phyloP scores from a whole-genome alignment of 2,113 vertebrate genomes.

The Dolichotis patagonum region DNA sequence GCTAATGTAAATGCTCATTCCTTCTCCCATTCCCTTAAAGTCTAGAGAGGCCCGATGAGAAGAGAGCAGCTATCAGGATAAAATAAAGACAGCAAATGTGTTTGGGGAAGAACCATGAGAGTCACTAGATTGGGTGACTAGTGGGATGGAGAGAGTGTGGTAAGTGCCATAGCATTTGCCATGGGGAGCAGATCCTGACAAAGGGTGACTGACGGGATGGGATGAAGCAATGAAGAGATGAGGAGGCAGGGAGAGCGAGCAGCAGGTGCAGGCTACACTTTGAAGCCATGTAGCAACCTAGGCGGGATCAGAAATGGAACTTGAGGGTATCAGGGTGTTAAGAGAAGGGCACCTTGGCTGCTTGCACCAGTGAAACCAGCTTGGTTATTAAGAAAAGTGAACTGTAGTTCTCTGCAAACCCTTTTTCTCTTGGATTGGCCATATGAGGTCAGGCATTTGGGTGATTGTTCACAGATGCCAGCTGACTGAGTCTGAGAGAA shows the following conservation, averaged over 20 bases:
- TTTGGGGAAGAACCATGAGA: neutral
- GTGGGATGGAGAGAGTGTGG: neutral
- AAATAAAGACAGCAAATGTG: neutral
- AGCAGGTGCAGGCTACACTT: neutral
- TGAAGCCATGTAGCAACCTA: fast-evolving
- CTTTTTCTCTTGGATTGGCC: neutral
- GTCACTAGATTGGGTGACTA: fast-evolving
- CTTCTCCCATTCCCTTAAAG: neutral
- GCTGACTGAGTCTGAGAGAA: neutral
- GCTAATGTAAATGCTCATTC: neutral
- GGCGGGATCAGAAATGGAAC: neutral
- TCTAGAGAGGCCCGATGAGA: neutral
- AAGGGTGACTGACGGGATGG: neutral
- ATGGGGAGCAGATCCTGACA: neutral
- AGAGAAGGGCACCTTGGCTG: fast-evolving
- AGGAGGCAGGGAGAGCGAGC: neutral
- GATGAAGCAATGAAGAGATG: too few species aligned
- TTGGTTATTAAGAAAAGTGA: neutral
- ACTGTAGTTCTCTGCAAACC: neutral
- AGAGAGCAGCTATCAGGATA: neutral
- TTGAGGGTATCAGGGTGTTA: neutral
- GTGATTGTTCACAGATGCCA: neutral
- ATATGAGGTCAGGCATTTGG: neutral
- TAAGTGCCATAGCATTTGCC: neutral
- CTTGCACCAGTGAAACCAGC: neutral